These are phyloP conservation scores for Dermatemys mawii DNA, from an alignment of 2,113 vertebrate species.

Conservation along the genomic window DNA sequence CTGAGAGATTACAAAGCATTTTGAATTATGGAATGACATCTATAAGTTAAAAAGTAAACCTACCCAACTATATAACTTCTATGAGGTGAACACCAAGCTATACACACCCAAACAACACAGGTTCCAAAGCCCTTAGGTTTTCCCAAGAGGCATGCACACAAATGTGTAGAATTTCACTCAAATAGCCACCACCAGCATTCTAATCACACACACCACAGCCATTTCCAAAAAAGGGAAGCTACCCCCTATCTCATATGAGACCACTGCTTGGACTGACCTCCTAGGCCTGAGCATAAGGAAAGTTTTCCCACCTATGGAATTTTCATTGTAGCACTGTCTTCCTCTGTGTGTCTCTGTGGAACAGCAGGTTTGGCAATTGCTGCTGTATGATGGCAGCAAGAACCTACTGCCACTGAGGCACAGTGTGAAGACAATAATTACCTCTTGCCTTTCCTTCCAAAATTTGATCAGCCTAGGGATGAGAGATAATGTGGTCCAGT, in stretches of 20 bases:
- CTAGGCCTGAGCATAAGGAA: not conserved
- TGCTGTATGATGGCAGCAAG: not conserved
- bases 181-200: not conserved
- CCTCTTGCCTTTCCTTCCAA: rapidly evolving
- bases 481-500: not conserved
- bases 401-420: not conserved
- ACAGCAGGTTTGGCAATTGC: not conserved
- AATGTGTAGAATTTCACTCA: not conserved
- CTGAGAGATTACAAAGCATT: not conserved
- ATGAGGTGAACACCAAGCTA: not conserved
- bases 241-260: not conserved
- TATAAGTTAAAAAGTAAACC: not conserved
- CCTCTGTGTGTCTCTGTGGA: not conserved
- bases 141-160: not conserved
- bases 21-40: not conserved
- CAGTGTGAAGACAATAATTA: not conserved
- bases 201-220: not conserved
- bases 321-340: not conserved
- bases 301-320: not conserved
- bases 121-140: not conserved
- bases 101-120: not conserved
- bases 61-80: not conserved
- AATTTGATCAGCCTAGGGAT: not conserved
- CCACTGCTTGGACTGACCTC: not conserved
- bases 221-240: not conserved